Conservation (phyloP, 2,888 invertebrate genomes). For the Sesia bembeciformis region DNA sequence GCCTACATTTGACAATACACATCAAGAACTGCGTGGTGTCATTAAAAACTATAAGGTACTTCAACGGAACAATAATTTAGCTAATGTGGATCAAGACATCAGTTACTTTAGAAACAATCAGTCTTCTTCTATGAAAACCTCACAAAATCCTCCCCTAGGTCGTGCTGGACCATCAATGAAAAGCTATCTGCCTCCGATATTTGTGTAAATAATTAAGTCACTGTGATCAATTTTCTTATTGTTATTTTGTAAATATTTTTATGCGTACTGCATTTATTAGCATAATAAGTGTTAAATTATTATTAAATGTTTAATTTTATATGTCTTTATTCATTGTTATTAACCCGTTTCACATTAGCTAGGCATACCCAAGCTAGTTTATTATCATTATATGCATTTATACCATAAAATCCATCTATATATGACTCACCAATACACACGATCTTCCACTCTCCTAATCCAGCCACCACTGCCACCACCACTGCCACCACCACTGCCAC, state of each 20-base stretch:
- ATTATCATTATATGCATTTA: no score
- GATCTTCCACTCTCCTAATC: no score
- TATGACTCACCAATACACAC: no score
- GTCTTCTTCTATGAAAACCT: constrained; percentile 35
- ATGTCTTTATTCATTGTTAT: background rate
- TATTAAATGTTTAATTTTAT: background rate
- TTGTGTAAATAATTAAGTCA: constrained; percentile 30
- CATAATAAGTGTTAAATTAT: constrained; percentile 1
- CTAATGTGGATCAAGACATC: constrained; percentile 19
- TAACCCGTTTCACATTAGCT: background rate
- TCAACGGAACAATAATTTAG: constrained; percentile 42
- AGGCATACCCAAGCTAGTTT: no score
- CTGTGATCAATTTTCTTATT: constrained; percentile 37
- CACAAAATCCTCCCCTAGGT: constrained; percentile 48
- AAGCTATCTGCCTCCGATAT: constrained; percentile 56
- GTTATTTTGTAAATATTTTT: constrained; percentile 42
- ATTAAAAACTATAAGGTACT: constrained; percentile 64
- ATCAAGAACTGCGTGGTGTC: constrained; percentile 45
- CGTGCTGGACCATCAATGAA: constrained; percentile 62
- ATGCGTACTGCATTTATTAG: constrained; percentile 55
- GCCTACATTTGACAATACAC: constrained; percentile 27
- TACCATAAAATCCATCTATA: no score
- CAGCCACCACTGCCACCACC: no score
- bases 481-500: no score
- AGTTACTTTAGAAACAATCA: constrained; percentile 31